Evolutionary conservation across 1,140 invertebrate genomes (phyloP), one percentile per base, ranked within the genome.

Genomic region (Panulirus ornatus): DNA sequence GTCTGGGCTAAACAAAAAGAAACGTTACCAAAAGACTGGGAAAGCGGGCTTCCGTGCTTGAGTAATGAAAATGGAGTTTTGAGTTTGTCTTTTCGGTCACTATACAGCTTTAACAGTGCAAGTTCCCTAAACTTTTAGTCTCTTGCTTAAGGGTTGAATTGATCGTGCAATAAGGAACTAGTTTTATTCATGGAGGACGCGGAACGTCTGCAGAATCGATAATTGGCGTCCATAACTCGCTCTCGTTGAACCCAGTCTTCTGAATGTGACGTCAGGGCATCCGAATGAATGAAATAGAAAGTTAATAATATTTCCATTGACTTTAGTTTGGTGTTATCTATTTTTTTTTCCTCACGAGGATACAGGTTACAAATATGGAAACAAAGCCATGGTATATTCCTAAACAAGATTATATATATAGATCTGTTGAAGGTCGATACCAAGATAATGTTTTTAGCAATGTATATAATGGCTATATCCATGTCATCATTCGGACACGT

Each of bases 41-140:
- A 79, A 19, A 30, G 42, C 19, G 19, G 30, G 22, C 5, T 27
- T 44, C 36, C 51, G 54, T 76, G 79, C 47, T 63, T 75, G 79
- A 40, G 36, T 44, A 89, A 75, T 82, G 79, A 73, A 83, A 89
- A 89, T 89, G 79, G 66, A 83, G 79, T 83, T 89, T 83, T 87
- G 73, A 87, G 76, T 88, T n/a, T 83, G 66, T 84, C 70, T 75
- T 89, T 89, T 75, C 30, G 47, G 36, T 83, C 38, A 36, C 11
- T 73, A 16, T 84, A 38, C 19, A 27, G 79, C 66, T 75, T 36
- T 19, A 40, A 27, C 22, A 63, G 11, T 34, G 75, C 47, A 66
- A 54, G 75, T 75, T 89, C 42, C 34, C 79, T 54, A 40, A 75
- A 22, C 54, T 42, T 73, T 84, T 76, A 42, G 70, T 89, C 44